These are phyloP conservation scores for Thoracochromis brauschi DNA, from an alignment of 2,113 vertebrate genomes.

Conservation along the genomic window DNA sequence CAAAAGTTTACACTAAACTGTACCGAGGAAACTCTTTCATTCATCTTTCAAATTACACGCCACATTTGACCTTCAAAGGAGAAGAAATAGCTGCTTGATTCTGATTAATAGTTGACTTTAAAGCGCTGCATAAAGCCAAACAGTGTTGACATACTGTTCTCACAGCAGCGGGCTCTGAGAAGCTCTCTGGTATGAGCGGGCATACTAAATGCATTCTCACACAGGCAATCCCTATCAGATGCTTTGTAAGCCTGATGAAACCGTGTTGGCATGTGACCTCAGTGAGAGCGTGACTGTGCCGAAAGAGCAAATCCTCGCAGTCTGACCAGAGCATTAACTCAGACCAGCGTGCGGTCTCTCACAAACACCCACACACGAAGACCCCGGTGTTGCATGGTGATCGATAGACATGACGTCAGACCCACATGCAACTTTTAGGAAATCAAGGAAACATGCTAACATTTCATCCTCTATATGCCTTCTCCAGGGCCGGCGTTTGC, in stretches of 20 bases:
- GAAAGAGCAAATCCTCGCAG: slow-evolving; percentile 9
- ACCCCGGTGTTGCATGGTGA: neutral
- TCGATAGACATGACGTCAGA: neutral
- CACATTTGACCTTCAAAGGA: neutral
- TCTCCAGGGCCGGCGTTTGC: slow-evolving; percentile 41
- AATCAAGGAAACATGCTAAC: neutral
- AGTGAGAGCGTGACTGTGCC: neutral
- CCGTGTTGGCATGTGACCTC: neutral
- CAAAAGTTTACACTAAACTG: neutral
- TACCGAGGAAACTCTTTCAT: neutral
- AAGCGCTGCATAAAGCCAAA: slow-evolving; percentile 1
- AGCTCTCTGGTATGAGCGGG: neutral
- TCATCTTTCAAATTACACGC: neutral
- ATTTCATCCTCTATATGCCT: neutral
- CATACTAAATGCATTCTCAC: neutral
- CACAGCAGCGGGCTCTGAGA: neutral
- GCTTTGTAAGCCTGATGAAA: slow-evolving; percentile 16
- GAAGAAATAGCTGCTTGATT: neutral
- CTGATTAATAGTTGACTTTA: slow-evolving; percentile 11
- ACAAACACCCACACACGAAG: neutral
- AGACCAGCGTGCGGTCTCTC: neutral
- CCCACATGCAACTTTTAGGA: neutral
- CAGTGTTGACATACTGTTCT: slow-evolving; percentile 12
- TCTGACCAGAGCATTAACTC: neutral
- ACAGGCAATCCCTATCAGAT: slow-evolving; percentile 30